These are phyloP conservation scores for Sycophila texana DNA, from an alignment of 2,888 invertebrate species.

Conservation along the genomic window DNA sequence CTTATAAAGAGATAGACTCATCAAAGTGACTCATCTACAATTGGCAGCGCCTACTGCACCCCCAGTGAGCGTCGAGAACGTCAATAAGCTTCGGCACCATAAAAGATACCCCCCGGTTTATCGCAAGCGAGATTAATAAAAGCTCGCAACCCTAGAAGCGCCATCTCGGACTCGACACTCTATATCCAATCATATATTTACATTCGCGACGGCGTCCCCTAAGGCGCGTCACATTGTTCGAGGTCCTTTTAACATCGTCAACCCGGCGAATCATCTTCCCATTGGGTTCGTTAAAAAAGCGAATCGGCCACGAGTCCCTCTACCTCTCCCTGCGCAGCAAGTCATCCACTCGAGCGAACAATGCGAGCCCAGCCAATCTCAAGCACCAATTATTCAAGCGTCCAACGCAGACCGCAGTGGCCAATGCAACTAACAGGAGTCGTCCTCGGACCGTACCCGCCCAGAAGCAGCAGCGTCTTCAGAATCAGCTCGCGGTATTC, in stretches of 20 bases:
- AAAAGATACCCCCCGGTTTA: background rate
- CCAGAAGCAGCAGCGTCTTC: background rate
- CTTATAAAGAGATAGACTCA: too few relatives aligned
- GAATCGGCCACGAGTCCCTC: background rate
- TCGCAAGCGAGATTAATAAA: background rate
- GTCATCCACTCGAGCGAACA: constrained; percentile 1
- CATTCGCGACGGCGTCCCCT: background rate
- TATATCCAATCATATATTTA: constrained; percentile 12
- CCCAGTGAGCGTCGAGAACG: background rate
- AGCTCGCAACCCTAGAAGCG: background rate
- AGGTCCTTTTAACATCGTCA: too few relatives aligned
- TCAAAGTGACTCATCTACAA: constrained; percentile 1
- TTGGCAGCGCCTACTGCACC: background rate
- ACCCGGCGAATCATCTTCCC: too few relatives aligned
- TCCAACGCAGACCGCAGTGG: background rate
- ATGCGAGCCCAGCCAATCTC: constrained; percentile 7
- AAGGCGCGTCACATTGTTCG: background rate
- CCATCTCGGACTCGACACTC: background rate
- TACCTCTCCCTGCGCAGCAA: background rate
- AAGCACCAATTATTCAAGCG: constrained; percentile 44
- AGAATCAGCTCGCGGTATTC: constrained; percentile 1
- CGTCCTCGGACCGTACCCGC: background rate
- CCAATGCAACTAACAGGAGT: background rate
- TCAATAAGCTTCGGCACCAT: background rate
- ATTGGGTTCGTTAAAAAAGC: too few relatives aligned